Percentiles rank a stretch among this genome's conserved stretches.
Evolutionary conservation across 30 jellyfish, hydroid and myxozoan genomes (phyloP).

Genomic region (Cassiopea andromeda): DNA sequence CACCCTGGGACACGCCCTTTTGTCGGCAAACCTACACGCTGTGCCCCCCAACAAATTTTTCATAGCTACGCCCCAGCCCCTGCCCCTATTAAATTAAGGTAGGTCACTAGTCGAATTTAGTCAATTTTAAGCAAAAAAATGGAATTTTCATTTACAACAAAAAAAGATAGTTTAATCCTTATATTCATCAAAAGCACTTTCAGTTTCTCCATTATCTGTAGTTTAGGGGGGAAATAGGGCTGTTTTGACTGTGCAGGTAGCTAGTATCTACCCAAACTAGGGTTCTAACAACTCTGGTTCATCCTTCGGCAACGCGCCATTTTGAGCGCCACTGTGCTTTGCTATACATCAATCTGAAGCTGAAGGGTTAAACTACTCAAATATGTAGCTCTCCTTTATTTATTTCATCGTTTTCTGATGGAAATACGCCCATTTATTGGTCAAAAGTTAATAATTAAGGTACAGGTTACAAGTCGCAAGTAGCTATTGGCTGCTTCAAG

Average conservation of each 20-base stretch:
- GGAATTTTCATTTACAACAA: neutral
- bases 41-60: too few relatives aligned
- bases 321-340: neutral
- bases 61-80: too few relatives aligned
- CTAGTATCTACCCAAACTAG: neutral
- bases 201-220: neutral
- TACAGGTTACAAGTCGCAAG: neutral
- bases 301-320: neutral
- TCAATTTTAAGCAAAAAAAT: neutral
- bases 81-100: neutral
- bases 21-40: too few relatives aligned
- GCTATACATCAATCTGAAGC: slow-evolving; percentile 18
- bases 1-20: too few relatives aligned
- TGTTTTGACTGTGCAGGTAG: neutral
- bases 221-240: neutral
- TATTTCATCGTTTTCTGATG: neutral
- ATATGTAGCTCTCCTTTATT: slow-evolving; percentile 19
- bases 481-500: neutral
- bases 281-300: neutral
- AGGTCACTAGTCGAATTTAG: neutral
- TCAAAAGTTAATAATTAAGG: neutral
- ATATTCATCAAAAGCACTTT: neutral
- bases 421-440: neutral
- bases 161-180: neutral
- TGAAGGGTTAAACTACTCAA: slow-evolving; percentile 18